Evolutionary conservation across 2,113 vertebrate species (phyloP), one percentile per base, ranked within the genome.

Genomic region (Sinocyclocheilus rhinocerous): DNA sequence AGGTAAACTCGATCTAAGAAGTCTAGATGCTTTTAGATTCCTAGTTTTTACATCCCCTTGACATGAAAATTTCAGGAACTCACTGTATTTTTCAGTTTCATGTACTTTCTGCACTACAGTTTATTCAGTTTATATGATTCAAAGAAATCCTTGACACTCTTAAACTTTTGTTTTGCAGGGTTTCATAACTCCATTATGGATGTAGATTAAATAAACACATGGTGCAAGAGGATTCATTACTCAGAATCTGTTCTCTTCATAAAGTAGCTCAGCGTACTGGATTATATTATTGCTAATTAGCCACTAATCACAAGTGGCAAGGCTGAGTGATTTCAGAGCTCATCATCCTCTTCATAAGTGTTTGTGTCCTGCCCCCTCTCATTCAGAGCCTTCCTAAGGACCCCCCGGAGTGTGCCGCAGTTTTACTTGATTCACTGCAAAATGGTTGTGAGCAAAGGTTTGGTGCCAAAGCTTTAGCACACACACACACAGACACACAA

Each of bases 251-350:
- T 65, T 52, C 13, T 65, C 76, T 42, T 29, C 10, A 13, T 24
- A 67, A 57, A 70, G 22, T 24, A 78, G 42, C 42, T 33, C 45
- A 24, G 63, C 48, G 42, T 22, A 39, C 48, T 57, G 61, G 29
- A 85, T 79, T 77, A 80, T 55, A 48, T 79, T 70, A 78, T 72
- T 70, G 75, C 81, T 87, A 87, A 84, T 84, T 78, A 87, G 65
- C 48, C 63, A 70, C 72, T 85, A 45, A 69, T 85, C 63, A 83
- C 75, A 84, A 72, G 82, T 79, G 63, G 75, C 50, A 79, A 69
- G n/a, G 75, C 36, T 67, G 42, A 87, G 69, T 70, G 72, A 87
- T 76, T 87, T 87, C 63, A 42, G 48, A 59, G 86, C 50, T 78
- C 82, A 72, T 87, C 82, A 87, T 77, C 61, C 81, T 61, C 84